phyloP scores from a whole-genome alignment of 2,888 invertebrate genomes.

The Suillia variegata region DNA sequence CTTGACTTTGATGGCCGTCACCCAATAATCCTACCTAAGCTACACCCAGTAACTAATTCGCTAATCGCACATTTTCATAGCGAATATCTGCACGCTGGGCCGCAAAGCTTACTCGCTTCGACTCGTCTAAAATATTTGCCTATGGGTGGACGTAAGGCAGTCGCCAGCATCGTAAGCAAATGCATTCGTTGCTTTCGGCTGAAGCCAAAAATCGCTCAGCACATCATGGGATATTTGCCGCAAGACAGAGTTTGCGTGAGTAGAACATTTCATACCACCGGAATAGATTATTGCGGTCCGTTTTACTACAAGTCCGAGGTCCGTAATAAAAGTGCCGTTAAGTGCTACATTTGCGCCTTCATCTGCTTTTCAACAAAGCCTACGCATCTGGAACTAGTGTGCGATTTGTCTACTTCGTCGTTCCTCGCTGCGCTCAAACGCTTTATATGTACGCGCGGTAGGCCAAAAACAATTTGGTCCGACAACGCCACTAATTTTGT shows the following conservation, averaged over 20 bases:
- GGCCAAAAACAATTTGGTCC: slow-evolving; percentile 24
- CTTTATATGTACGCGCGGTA: slow-evolving; percentile 24
- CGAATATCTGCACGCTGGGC: slow-evolving; percentile 18
- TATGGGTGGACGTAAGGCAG: slow-evolving; percentile 20
- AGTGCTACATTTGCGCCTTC: slow-evolving; percentile 26
- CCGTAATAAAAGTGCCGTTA: slow-evolving; percentile 6
- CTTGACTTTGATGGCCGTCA: slow-evolving; percentile 18
- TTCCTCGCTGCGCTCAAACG: slow-evolving; percentile 23
- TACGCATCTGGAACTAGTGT: slow-evolving; percentile 24
- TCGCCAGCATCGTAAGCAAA: slow-evolving; percentile 12
- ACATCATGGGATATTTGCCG: slow-evolving; percentile 22
- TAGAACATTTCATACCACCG: slow-evolving; percentile 19
- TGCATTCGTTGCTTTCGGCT: slow-evolving; percentile 14
- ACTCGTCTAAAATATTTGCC: slow-evolving; percentile 25
- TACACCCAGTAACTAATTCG: slow-evolving; percentile 12
- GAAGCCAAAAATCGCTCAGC: slow-evolving; percentile 8
- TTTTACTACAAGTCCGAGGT: slow-evolving; percentile 22
- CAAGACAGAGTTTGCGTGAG: neutral
- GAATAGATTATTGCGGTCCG: slow-evolving; percentile 24
- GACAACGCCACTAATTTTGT: slow-evolving; percentile 29
- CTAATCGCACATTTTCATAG: slow-evolving; percentile 8
- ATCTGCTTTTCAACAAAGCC: slow-evolving; percentile 31
- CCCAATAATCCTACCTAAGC: slow-evolving; percentile 21
- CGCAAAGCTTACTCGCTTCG: slow-evolving; percentile 4
- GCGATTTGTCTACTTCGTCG: slow-evolving; percentile 27